Evolutionary conservation across 2,113 vertebrate species (phyloP).

Genomic region (Passer montanus): DNA sequence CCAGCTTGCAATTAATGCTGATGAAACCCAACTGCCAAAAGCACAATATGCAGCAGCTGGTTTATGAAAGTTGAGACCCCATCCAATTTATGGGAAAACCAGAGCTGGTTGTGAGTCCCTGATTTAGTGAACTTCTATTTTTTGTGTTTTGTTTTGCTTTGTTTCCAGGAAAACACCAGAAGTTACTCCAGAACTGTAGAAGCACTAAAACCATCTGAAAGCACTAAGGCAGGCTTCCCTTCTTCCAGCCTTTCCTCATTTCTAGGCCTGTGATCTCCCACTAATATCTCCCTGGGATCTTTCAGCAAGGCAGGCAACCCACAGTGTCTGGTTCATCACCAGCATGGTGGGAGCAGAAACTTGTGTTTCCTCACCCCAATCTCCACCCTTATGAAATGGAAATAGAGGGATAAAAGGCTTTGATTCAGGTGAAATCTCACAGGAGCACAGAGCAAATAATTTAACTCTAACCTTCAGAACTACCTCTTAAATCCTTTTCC

Average conservation of each 20-base stretch:
- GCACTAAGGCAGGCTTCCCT: constrained; percentile 25
- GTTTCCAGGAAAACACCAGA: constrained; percentile 61
- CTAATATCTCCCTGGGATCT: constrained; percentile 40
- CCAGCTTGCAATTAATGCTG: constrained; percentile 56
- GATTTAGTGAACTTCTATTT: constrained; percentile 34
- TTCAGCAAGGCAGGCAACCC: constrained; percentile 43
- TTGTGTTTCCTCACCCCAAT: neutral
- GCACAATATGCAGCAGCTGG: constrained; percentile 50
- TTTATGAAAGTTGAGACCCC: constrained; percentile 50
- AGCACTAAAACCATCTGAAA: constrained; percentile 48
- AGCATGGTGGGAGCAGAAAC: neutral
- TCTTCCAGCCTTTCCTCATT: constrained; percentile 38
- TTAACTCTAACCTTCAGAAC: neutral
- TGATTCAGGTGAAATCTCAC: constrained; percentile 11
- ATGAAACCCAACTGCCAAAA: constrained; percentile 61
- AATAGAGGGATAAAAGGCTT: constrained; percentile 21
- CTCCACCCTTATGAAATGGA: neutral
- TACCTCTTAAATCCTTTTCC: neutral
- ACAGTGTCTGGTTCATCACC: constrained; percentile 2
- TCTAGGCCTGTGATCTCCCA: constrained; percentile 26
- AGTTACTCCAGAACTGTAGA: constrained; percentile 33
- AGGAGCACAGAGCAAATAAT: neutral
- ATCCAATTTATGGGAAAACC: constrained; percentile 50
- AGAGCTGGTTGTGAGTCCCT: constrained; percentile 39
- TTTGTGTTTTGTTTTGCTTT: constrained; percentile 36